These are phyloP conservation scores for Chloroceryle aenea DNA, from an alignment of 2,113 vertebrate genomes.

Conservation along the genomic window DNA sequence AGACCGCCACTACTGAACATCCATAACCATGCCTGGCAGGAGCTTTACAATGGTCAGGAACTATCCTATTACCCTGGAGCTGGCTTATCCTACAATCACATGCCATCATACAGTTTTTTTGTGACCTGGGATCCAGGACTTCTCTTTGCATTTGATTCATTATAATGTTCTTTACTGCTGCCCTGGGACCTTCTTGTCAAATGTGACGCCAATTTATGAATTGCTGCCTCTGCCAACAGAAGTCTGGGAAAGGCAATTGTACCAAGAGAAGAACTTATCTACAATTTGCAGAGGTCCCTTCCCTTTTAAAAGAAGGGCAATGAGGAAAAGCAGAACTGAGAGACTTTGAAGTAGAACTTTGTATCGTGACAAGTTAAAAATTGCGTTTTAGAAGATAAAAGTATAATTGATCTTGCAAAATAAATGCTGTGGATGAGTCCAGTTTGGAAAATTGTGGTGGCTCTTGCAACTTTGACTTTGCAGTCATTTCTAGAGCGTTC, in stretches of 20 bases:
- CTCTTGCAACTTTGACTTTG: background rate
- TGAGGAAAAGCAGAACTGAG: background rate
- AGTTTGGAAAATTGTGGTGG: background rate
- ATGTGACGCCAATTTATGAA: background rate
- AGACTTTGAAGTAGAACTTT: background rate
- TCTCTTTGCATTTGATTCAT: background rate
- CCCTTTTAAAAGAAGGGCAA: background rate
- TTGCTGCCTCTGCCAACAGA: background rate
- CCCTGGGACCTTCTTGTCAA: background rate
- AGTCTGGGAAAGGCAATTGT: background rate
- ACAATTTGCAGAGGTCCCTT: background rate
- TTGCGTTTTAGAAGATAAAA: background rate
- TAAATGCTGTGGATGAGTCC: background rate
- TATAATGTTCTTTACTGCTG: background rate
- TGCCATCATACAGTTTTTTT: background rate
- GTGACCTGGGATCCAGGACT: background rate
- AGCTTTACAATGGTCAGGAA: fast-evolving
- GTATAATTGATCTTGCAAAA: background rate
- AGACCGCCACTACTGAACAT: background rate
- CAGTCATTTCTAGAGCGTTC: background rate
- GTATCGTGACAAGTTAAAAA: background rate
- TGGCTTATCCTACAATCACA: background rate
- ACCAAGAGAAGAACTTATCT: background rate
- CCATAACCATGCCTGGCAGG: background rate
- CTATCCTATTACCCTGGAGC: background rate